Base-by-base conservation (phyloP, 2,797 vertebrate species). In the Spatula versicolor region DNA sequence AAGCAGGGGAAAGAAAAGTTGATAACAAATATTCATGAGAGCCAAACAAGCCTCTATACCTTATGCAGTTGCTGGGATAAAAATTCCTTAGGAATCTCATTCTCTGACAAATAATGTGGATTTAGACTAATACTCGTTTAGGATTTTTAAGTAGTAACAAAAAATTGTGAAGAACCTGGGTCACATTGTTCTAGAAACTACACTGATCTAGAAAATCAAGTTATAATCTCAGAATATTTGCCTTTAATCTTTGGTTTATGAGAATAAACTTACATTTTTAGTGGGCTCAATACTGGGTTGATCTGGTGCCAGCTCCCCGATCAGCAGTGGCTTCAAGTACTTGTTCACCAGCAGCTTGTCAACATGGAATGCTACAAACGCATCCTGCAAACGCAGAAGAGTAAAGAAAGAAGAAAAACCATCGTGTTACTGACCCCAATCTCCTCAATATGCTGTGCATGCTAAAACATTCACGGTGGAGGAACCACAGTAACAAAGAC, bases 231-330 rank as follows among this genome's bases (percentile, higher is more conserved):
- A 56, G 54, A 45, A 25, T 55, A 55, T 25, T 79, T 86, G 48
- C 23, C 28, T 87, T 90, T 72, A 52, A 11, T 60, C 41, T 55
- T 33, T 50, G 31, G 4, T 66, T 69, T 56, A 30, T 1, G 4
- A 80, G 12, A 43, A 14, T 1, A 35, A 48, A 96, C 98, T 98
- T 95, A 98, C 98, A 23, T 98, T 98, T 95, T 98, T 98, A 50
- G 91, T 96, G 90, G 97, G 97, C 83, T 98, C 98, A 35, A 96
- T 22, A 54, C 96, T 98, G 84, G 98, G 97, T 56, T 98, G 95
- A 72, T 97, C 98, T 1, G 98, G 96, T 56, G 98, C 97, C 93
- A 98, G 96, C 77, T 98, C 98, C 52, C 98, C 98, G 7, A 98
- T 97, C 96, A 97, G 94, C 30, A 98, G 96, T 1, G 97, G 69